Evolutionary conservation across 2,797 vertebrate species (phyloP).

Genomic region (Melopsittacus undulatus): DNA sequence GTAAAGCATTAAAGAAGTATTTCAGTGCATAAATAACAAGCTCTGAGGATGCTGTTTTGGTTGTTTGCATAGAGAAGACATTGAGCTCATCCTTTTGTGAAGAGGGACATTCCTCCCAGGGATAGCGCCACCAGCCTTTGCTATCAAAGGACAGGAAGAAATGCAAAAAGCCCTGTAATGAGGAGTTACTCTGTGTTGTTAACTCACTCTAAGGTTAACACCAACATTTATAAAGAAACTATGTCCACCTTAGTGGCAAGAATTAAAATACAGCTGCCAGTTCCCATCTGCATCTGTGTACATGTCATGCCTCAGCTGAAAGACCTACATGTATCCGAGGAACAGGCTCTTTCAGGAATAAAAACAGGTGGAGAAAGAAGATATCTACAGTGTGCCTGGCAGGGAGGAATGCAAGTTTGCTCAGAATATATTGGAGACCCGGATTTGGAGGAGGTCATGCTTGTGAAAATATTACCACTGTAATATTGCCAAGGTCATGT

Average conservation of each 20-base stretch:
- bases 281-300: background rate
- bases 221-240: background rate
- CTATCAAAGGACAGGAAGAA: background rate
- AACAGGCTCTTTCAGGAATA: background rate
- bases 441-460: background rate
- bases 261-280: background rate
- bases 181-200: background rate
- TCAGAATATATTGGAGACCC: slow-evolving; percentile 56
- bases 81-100: accelerated
- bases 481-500: background rate
- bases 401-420: slow-evolving; percentile 47
- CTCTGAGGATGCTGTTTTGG: background rate
- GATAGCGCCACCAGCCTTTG: background rate
- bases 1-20: background rate
- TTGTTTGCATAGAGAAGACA: background rate
- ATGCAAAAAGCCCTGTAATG: background rate
- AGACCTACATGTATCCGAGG: accelerated
- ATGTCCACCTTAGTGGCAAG: background rate
- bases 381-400: background rate
- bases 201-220: background rate
- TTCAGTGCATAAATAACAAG: background rate
- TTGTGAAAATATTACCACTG: slow-evolving; percentile 43
- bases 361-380: slow-evolving; percentile 18
- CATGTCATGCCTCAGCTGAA: background rate
- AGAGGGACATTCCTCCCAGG: background rate